Base-by-base conservation (phyloP, 1,140 invertebrate species). In the Eumeta japonica region DNA sequence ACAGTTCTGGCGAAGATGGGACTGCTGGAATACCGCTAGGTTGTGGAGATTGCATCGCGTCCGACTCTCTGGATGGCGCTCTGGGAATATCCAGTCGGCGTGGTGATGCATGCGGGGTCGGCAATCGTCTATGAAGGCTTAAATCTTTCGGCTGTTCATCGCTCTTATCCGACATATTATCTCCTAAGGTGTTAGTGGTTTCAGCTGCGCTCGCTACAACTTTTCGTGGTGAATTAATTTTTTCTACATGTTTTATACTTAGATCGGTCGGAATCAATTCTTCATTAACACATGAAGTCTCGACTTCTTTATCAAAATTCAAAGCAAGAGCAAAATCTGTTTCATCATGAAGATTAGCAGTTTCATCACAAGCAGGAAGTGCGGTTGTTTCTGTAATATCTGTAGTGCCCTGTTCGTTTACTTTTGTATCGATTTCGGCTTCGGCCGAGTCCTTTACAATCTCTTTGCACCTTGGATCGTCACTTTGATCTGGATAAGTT, bases 1-100 rank as follows among this genome's bases (percentile, higher is more conserved):
- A 76, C 47, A 81, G 72, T 58, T 81, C 80, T 2, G 81, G 81
- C 11, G 81, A 81, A 2, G 77, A 79, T 12, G 79, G 79, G 11
- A 81, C 71, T 10, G 81, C 79, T 16, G 83, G 81, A 20, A 85
- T 81, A 2, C 81, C 81, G 45, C 80, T 84, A 1, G 83, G 81
- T 39, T 83, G 82, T 0, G 83, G 82, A 1, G 83, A 84, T 37
- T 81, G 80, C 56, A 81, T 79, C 10, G 83, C 79, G 38, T 83
- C 80, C 0, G 81, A 82, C 42, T 78, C 78, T 37, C 80, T 75
- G 0, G 82, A 83, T 2, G 75, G 71, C 20, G 81, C 78, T 20
- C 81, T 62, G 2, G 77, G 75, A 45, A 72, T 57, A 14, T 71
- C 65, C 36, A 53, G 60, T 35, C 71, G 48, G 32, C 63, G 49